A percentile compares a stretch with the other conserved stretches of the same genome.
These are phyloP conservation scores for Agrotis segetum DNA, from an alignment of 2,888 invertebrate genomes.

Conservation along the genomic window DNA sequence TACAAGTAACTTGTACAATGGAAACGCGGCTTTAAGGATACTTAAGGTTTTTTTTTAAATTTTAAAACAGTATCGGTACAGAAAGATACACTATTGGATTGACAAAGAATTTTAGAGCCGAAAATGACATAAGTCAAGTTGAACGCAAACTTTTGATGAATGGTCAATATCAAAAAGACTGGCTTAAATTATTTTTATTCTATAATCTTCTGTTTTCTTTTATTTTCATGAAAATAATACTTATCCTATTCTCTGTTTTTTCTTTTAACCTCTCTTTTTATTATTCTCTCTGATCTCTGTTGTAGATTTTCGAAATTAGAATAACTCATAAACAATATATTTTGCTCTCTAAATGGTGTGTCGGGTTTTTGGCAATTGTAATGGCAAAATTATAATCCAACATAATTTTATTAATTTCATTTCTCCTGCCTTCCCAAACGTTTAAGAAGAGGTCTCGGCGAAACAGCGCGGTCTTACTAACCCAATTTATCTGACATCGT, in stretches of 20 bases:
- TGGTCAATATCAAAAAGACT: not conserved
- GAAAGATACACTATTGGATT: not conserved
- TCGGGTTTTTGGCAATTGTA: not conserved
- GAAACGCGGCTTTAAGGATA: no score
- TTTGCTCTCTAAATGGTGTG: no score
- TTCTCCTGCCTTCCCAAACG: slow-evolving; percentile 21
- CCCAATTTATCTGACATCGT: slow-evolving; percentile 62
- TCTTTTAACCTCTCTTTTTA: not conserved
- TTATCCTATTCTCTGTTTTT: not conserved
- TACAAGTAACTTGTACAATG: no score
- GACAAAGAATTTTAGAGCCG: no score
- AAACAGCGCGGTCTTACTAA: slow-evolving; percentile 28
- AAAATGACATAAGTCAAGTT: not conserved
- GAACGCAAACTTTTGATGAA: not conserved
- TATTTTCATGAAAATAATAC: not conserved
- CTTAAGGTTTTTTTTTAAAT: no score
- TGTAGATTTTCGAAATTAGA: not conserved
- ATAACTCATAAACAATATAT: no score
- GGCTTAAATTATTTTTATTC: not conserved
- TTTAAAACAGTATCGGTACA: not conserved
- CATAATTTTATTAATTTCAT: slow-evolving; percentile 44
- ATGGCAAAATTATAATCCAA: not conserved
- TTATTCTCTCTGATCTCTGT: no score
- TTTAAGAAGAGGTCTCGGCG: slow-evolving; percentile 16
- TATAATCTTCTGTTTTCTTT: not conserved